Evolutionary conservation across 2,797 vertebrate genomes (phyloP).

Genomic region (Poecile montanus): DNA sequence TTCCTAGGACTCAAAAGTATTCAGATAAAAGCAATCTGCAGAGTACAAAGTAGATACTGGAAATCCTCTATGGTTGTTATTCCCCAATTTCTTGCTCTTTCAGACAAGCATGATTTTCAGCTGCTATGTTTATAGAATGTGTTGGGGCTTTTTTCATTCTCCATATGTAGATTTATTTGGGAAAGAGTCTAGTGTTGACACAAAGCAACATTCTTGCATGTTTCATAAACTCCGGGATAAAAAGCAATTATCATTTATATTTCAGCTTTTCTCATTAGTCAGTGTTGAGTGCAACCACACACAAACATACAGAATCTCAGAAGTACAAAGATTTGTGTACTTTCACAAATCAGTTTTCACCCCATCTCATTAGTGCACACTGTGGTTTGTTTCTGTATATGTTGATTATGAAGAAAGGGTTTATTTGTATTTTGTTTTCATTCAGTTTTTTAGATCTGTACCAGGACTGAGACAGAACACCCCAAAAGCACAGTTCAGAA

Average conservation of each 20-base stretch:
- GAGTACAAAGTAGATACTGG: background rate
- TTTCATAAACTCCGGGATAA: constrained; percentile 1
- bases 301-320: background rate
- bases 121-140: background rate
- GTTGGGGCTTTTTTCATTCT: background rate
- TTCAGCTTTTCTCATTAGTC: constrained; percentile 6
- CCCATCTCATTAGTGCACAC: background rate
- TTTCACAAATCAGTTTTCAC: background rate
- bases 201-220: background rate
- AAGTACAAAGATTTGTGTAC: background rate
- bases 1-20: background rate
- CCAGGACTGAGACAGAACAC: background rate
- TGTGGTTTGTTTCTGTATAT: background rate
- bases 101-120: background rate
- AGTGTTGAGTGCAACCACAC: background rate
- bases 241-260: constrained; percentile 11
- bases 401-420: background rate
- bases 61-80: background rate
- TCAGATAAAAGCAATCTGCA: background rate
- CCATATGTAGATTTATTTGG: background rate
- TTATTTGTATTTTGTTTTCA: background rate
- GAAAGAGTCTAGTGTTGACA: background rate
- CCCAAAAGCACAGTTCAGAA: background rate
- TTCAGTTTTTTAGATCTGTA: background rate
- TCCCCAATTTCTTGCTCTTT: background rate